These are phyloP conservation scores for Lophura nycthemera DNA, from an alignment of 2,113 vertebrate genomes.

Conservation along the genomic window DNA sequence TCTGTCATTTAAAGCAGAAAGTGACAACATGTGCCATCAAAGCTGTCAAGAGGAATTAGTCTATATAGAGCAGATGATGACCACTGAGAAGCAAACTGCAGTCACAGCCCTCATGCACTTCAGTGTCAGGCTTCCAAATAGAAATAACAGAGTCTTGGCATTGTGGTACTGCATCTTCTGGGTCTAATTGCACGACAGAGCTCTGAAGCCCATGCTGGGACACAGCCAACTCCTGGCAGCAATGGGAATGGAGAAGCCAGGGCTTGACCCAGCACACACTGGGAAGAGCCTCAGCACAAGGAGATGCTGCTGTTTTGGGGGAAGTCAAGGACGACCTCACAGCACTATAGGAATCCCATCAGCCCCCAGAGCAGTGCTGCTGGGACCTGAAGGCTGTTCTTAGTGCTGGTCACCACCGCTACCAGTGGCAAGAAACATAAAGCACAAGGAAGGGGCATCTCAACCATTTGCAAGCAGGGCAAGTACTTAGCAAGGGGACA, in stretches of 20 bases:
- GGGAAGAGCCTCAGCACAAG: not conserved
- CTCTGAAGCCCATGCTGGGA: not conserved
- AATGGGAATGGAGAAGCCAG: not conserved
- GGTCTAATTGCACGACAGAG: not conserved
- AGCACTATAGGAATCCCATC: not conserved
- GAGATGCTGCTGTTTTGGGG: not conserved
- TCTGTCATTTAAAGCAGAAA: not conserved
- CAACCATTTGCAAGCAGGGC: not conserved
- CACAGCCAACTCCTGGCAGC: accelerated
- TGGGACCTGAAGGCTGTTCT: not conserved
- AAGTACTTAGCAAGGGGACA: not conserved
- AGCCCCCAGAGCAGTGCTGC: not conserved
- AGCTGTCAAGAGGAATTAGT: not conserved
- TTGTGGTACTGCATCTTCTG: not conserved
- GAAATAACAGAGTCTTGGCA: not conserved
- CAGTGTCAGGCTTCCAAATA: not conserved
- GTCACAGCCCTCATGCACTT: not conserved
- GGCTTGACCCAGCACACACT: not conserved
- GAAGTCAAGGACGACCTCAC: not conserved
- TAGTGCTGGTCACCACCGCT: not conserved
- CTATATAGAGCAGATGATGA: not conserved
- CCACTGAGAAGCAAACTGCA: not conserved
- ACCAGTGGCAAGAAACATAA: not conserved
- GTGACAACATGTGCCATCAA: not conserved
- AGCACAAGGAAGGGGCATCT: not conserved